Base-by-base conservation (phyloP, 2,113 vertebrate species). In the Probosciger aterrimus region DNA sequence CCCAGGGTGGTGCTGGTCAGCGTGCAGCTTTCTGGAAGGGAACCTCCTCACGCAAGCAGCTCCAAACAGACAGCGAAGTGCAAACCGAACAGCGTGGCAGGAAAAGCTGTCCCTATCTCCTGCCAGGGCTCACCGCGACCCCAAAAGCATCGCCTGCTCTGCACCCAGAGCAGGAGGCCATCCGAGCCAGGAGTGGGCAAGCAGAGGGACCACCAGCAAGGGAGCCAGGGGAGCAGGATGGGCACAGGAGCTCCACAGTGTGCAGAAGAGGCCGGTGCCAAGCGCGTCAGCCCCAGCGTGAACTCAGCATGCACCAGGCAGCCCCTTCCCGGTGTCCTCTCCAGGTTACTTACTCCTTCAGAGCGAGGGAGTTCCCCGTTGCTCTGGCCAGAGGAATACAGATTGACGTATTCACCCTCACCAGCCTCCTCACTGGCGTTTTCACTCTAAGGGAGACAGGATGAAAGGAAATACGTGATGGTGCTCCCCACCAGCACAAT, bases 381-480 rank as follows among this genome's bases (percentile, higher is more conserved):
- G 98, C 98, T 98, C 97, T 98, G 99, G 97, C 98, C 98, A 97
- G 99, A 99, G 86, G 99, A 98, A 96, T 98, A 99, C 96, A 99
- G 98, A 98, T 98, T 99, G 98, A 99, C 99, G 65, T 99, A 99
- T 97, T 99, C 99, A 96, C 99, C 99, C 98, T 99, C 99, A 93
- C 99, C 99, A 96, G 98, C 98, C 95, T 99, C 99, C 97, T 99
- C 99, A 90, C 98, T 98, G 98, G 98, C 97, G 89, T 98, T 98
- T 97, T 99, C 99, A 95, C 98, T 99, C 99, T 99, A 98, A 44
- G 95, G 97, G 97, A 98, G 95, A 99, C 93, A 98, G 98, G 98
- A 98, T 14, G 95, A 98, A 93, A 98, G 96, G 95, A 97, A 52
- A 96, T 75, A 64, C 16, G 62, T 97, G 97, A 97, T 6, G 65